phyloP scores from a whole-genome alignment of 2,113 vertebrate genomes.

The Plotosus lineatus region DNA sequence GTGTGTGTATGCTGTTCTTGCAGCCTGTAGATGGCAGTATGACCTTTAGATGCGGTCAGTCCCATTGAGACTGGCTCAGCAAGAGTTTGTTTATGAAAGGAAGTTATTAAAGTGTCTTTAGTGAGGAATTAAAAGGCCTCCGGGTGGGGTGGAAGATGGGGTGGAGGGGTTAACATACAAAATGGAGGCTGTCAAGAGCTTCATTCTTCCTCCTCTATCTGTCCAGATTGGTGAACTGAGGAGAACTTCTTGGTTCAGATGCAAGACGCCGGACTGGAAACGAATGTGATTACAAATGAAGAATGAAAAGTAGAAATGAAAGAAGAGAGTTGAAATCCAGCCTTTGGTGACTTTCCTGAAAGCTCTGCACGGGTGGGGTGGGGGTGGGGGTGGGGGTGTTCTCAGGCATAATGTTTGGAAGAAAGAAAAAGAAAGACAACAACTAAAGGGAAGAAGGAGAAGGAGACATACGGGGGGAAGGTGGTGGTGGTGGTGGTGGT shows the following conservation, averaged over 20 bases:
- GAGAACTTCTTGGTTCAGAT: background rate
- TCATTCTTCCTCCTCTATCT: background rate
- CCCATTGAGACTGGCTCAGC: slow-evolving; percentile 40
- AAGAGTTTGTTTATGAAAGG: slow-evolving; percentile 71
- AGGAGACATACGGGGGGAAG: background rate
- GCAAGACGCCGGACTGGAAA: no score
- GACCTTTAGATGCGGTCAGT: slow-evolving; percentile 47
- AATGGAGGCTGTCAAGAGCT: slow-evolving; percentile 35
- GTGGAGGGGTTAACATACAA: slow-evolving; percentile 3
- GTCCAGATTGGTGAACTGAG: slow-evolving; percentile 6
- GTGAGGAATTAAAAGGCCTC: slow-evolving; percentile 61
- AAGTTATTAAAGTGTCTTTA: slow-evolving; percentile 76
- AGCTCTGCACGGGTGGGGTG: no score
- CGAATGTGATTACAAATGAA: no score
- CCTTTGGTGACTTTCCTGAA: no score
- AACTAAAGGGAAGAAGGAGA: background rate
- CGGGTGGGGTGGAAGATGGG: no score
- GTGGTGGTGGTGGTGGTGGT: background rate
- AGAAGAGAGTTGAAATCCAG: background rate
- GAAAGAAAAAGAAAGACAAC: slow-evolving; percentile 5
- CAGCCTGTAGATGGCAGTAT: slow-evolving; percentile 69
- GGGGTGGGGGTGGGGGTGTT: no score
- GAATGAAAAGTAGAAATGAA: background rate
- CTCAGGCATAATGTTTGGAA: background rate
- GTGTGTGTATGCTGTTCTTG: slow-evolving; percentile 12